Base-by-base conservation (phyloP, 2,888 invertebrate species). In the Pedicia rivosa region DNA sequence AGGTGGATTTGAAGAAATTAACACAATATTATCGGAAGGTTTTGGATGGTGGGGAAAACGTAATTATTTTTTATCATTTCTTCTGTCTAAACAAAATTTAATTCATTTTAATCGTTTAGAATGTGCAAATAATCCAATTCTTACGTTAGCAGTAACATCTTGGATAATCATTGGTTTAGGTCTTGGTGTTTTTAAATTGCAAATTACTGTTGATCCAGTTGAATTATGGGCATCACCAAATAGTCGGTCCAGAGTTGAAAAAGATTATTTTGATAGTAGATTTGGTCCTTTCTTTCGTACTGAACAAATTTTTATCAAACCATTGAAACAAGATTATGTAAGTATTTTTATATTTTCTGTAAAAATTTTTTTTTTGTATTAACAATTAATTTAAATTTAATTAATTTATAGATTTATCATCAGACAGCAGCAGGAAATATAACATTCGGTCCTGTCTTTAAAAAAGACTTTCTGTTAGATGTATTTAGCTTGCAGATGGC, bases 261-360 rank as follows among this genome's bases (percentile, higher is more conserved):
- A 90, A 53, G 72, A 84, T 42, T 91, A 79, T 54, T 95, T 81
- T 50, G 92, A 95, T 56, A 59, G 68, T 10, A 73, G 79, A 49
- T 97, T 97, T 55, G 74, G 74, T 7, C 90, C 90, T 1, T 92
- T 91, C 59, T 90, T 86, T 56, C 69, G 91, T 36, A 80, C 84
- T 3, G 78, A 90, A 51, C 94, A 94, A 63, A 63, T 95, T 36
- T 92, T 86, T 48, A 68, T 95, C 22, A 79, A 72, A 51, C 63
- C 81, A 1, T 59, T 65, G 1, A 68, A 68, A 2, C 57, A 72
- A 25, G 59, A 65, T 1, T 52, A 55, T 36, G 74, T 74, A 56
- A 56, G 58, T 49, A n/a, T n/a, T 9, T 28, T 27, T 22, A 24
- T 3, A 28, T 36, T 20, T 19, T 9, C 6, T 5, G 6, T 17